A percentile compares a stretch with the other conserved stretches of the same genome.
These are phyloP conservation scores for Eupeodes luniger DNA, from an alignment of 2,888 invertebrate species.

Conservation along the genomic window DNA sequence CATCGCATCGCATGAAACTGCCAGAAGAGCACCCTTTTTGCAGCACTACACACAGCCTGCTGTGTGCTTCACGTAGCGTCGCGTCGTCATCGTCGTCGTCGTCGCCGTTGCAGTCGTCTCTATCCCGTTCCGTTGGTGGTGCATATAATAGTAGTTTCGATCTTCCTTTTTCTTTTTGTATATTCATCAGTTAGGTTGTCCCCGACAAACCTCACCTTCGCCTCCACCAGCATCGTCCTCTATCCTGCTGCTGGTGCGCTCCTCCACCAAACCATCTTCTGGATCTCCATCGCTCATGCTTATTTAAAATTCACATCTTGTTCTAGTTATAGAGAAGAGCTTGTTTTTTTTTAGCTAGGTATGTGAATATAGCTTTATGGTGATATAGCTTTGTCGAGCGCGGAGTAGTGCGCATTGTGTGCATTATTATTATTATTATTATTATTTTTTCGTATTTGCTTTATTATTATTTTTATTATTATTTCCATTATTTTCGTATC, in stretches of 20 bases:
- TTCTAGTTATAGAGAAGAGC: conserved; percentile 74
- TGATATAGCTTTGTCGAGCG: neutral
- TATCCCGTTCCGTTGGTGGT: conserved; percentile 15
- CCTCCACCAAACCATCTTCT: conserved; percentile 26
- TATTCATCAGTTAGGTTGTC: conserved; percentile 41
- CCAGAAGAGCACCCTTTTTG: conserved; percentile 51
- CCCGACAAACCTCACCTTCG: conserved; percentile 13
- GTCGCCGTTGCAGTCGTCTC: neutral
- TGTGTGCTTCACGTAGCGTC: neutral
- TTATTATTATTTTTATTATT: conserved; percentile 65
- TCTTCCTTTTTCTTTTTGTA: conserved; percentile 49
- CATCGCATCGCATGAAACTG: conserved; percentile 26
- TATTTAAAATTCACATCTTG: conserved; percentile 76
- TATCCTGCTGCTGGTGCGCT: neutral
- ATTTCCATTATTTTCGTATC: conserved; percentile 72
- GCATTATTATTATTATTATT: conserved; percentile 63
- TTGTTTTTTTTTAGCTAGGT: conserved; percentile 52
- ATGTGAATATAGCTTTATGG: neutral
- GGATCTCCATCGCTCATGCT: conserved; percentile 54
- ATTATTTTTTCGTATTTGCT: conserved; percentile 41
- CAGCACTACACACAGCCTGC: neutral
- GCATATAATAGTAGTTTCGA: conserved; percentile 41
- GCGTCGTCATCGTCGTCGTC: neutral
- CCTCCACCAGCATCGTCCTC: neutral
- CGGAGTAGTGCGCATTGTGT: conserved; percentile 62